Conservation (phyloP, 2,888 invertebrate genomes). For the Noctua janthe region DNA sequence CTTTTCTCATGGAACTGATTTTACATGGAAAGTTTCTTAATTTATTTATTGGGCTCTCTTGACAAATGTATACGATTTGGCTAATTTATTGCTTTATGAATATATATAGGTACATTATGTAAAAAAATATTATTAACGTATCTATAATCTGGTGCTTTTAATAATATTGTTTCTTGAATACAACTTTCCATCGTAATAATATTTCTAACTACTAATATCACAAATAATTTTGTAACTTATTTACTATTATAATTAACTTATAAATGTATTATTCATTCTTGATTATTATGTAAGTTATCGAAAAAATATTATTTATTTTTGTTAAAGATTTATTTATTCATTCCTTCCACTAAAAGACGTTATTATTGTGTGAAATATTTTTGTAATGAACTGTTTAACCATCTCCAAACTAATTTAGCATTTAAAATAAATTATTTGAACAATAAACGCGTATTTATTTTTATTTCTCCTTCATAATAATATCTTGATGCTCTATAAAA, state of each 20-base stretch:
- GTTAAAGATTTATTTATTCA: constrained; percentile 76
- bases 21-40: not conserved
- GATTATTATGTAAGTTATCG: not conserved
- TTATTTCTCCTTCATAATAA: not conserved
- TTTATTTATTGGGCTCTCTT: not conserved
- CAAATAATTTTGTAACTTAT: constrained; percentile 11
- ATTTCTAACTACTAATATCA: constrained; percentile 7
- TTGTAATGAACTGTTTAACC: constrained; percentile 68
- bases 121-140: not conserved
- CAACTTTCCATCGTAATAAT: constrained; percentile 3
- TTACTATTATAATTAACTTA: not conserved
- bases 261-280: constrained; percentile 28
- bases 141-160: not conserved
- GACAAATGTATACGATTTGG: constrained; percentile 41
- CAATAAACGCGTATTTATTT: not conserved
- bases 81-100: constrained; percentile 5
- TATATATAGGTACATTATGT: not conserved
- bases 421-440: constrained; percentile 60
- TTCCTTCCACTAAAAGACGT: constrained; percentile 87
- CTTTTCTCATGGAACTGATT: not conserved
- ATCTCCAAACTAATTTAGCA: constrained; percentile 65
- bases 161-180: constrained; percentile 3
- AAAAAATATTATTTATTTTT: constrained; percentile 60
- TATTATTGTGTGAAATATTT: constrained; percentile 74
- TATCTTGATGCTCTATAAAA: too few relatives aligned